Percentiles rank a stretch among this genome's conserved stretches.
phyloP scores from a whole-genome alignment of 2,888 invertebrate genomes.

The Drosophila ustulata region DNA sequence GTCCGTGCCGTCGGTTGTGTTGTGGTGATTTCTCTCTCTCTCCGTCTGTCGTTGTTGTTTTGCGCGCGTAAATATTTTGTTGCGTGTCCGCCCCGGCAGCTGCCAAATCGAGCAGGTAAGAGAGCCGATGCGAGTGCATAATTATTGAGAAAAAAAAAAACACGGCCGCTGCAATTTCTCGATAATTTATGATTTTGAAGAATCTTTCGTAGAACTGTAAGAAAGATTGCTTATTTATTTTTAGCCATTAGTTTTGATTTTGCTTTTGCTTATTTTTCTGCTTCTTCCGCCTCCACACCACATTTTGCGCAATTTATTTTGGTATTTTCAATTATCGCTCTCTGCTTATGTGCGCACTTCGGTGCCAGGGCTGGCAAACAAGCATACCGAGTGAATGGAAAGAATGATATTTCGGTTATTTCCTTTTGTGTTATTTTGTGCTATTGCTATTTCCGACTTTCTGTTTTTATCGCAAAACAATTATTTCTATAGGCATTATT shows the following conservation, averaged over 20 bases:
- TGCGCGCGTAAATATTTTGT: conserved; percentile 72
- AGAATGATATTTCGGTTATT: conserved; percentile 1
- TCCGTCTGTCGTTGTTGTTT: conserved; percentile 56
- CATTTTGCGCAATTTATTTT: conserved; percentile 68
- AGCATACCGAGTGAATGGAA: neutral
- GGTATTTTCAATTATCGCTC: conserved; percentile 70
- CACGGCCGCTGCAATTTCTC: conserved; percentile 19
- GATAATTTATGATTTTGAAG: conserved; percentile 32
- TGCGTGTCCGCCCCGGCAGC: conserved; percentile 61
- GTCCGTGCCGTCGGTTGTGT: conserved; percentile 77
- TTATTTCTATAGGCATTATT: conserved; percentile 19
- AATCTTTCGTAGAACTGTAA: conserved; percentile 23
- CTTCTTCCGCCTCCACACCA: conserved; percentile 21
- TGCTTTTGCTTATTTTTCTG: conserved; percentile 33
- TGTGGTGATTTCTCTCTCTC: conserved; percentile 53
- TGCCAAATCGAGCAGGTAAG: conserved; percentile 64
- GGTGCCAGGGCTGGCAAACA: conserved; percentile 31
- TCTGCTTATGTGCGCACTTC: conserved; percentile 42
- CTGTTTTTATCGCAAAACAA: conserved; percentile 35
- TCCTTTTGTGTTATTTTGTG: conserved; percentile 4
- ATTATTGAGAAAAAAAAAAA: conserved; percentile 24
- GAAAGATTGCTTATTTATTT: conserved; percentile 65
- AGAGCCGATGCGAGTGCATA: conserved; percentile 55
- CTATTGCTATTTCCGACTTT: conserved; percentile 25
- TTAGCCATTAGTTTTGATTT: conserved; percentile 54